A percentile compares a stretch with the other conserved stretches of the same genome.
Evolutionary conservation across 2,888 invertebrate species (phyloP).

Genomic region (Noctua fimbriata): DNA sequence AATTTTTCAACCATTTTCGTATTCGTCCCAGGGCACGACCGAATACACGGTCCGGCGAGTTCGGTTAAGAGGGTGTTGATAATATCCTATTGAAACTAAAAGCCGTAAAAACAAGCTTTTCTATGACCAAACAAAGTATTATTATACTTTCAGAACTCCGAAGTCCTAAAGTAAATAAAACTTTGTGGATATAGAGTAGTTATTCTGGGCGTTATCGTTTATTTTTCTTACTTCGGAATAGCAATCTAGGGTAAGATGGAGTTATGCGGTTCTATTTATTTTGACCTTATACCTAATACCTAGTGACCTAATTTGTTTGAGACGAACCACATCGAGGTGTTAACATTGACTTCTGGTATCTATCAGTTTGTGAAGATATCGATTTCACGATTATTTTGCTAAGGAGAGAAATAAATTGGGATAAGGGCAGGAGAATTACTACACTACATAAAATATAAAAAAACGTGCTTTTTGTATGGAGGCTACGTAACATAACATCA

Average conservation of each 20-base stretch:
- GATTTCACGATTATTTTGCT: not conserved
- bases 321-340: constrained; percentile 1
- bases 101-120: constrained; percentile 17
- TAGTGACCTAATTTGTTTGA: constrained; percentile 40
- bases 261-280: constrained; percentile 29
- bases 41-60: not conserved
- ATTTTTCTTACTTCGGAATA: constrained; percentile 39
- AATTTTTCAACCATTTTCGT: not conserved
- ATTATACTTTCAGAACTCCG: constrained; percentile 12
- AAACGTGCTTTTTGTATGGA: not conserved
- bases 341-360: constrained; percentile 11
- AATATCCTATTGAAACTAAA: constrained; percentile 10
- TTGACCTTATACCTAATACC: constrained; percentile 37
- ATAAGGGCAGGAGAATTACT: not conserved
- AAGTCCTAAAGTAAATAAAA: constrained; percentile 34
- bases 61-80: constrained; percentile 1
- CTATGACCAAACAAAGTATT: constrained; percentile 20
- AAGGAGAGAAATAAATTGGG: not conserved
- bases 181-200: constrained; percentile 14
- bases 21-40: not conserved
- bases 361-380: not conserved
- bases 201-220: constrained; percentile 27
- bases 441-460: not conserved
- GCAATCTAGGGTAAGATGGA: constrained; percentile 42
- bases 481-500: not conserved